Conservation (phyloP, 2,113 vertebrate species). For the Oncorhynchus keta region DNA sequence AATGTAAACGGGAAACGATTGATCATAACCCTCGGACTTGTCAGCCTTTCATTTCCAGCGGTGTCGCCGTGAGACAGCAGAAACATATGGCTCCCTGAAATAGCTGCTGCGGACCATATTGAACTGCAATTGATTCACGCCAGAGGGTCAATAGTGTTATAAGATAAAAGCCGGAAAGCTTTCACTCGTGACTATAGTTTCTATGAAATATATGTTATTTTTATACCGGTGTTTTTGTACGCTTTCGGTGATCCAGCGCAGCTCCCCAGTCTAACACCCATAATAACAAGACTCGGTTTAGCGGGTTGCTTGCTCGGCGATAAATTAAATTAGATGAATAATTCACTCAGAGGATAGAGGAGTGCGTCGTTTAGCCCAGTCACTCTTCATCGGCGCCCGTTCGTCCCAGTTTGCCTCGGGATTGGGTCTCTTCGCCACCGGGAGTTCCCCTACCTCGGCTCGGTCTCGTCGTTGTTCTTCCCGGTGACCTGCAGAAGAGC, state of each 20-base stretch:
- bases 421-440: background rate
- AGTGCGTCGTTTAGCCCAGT: background rate
- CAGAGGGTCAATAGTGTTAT: too few relatives aligned
- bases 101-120: conserved; percentile 51
- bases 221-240: background rate
- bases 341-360: conserved; percentile 22
- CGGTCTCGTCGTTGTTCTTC: background rate
- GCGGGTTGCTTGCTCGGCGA: conserved; percentile 6
- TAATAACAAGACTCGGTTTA: conserved; percentile 59
- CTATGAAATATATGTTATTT: background rate
- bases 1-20: background rate
- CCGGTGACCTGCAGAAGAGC: background rate
- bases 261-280: background rate
- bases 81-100: conserved; percentile 59
- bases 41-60: background rate
- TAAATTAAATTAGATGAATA: conserved; percentile 62
- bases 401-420: background rate
- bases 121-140: background rate
- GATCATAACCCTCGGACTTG: too few relatives aligned
- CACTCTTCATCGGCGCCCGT: background rate
- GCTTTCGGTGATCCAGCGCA: background rate
- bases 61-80: conserved; percentile 13
- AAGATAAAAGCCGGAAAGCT: background rate
- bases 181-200: background rate
- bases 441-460: background rate